Conservation (phyloP, 1,140 invertebrate genomes). For the Colletes gigas region DNA sequence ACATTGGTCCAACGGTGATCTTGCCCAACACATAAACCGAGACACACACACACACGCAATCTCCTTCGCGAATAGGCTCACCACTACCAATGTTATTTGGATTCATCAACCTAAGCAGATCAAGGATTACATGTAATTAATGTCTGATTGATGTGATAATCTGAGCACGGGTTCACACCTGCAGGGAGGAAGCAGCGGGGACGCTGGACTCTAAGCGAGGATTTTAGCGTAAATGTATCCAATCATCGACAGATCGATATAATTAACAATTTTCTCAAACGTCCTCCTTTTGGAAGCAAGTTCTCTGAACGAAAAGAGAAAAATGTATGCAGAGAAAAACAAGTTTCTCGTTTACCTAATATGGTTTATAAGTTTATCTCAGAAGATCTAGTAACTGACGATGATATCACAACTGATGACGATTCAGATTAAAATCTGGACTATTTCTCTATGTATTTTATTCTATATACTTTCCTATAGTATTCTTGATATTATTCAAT, state of each 20-base stretch:
- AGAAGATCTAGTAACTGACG: no score
- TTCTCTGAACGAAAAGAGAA: no score
- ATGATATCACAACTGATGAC: no score
- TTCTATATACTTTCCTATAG: no score
- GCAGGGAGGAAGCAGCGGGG: background rate
- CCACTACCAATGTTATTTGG: conserved; percentile 16
- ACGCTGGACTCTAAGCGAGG: conserved; percentile 17
- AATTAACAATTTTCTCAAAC: background rate
- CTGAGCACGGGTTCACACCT: conserved; percentile 20
- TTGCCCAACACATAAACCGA: background rate
- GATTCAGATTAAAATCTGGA: no score
- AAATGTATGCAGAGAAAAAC: no score
- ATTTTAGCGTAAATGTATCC: conserved; percentile 44
- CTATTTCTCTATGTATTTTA: no score
- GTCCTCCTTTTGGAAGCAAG: background rate
- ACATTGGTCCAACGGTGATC: background rate
- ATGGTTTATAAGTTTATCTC: no score
- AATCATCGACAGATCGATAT: conserved; percentile 50
- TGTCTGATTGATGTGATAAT: conserved; percentile 50
- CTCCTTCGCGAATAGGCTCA: background rate
- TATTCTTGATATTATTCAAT: no score
- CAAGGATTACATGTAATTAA: conserved; percentile 60
- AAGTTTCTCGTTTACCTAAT: no score
- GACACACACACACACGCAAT: background rate
- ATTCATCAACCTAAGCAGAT: conserved; percentile 49